Percentiles rank a stretch among this genome's conserved stretches.
phyloP scores from a whole-genome alignment of 2,888 invertebrate genomes.

The Macropis europaea region DNA sequence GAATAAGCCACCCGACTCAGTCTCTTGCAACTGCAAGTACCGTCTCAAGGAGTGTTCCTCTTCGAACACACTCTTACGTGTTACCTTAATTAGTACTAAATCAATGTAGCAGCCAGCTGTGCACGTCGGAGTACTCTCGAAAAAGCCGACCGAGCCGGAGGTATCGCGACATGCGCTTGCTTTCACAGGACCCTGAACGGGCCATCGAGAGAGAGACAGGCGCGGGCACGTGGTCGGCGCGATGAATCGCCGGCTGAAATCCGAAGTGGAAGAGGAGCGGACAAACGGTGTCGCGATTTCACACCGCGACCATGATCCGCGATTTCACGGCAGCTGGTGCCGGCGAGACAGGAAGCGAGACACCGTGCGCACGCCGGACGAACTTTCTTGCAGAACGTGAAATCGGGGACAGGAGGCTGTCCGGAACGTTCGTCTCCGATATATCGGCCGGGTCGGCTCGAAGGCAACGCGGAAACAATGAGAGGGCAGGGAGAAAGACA shows the following conservation, averaged over 20 bases:
- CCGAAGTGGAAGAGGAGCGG: constrained; percentile 47
- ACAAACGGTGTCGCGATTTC: constrained; percentile 68
- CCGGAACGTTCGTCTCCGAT: constrained; percentile 30
- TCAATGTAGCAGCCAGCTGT: too few species aligned
- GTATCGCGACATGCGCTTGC: too few species aligned
- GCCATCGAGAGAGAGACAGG: too few species aligned
- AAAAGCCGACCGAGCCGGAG: too few species aligned
- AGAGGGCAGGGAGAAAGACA: neutral
- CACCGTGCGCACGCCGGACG: constrained; percentile 57
- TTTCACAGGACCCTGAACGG: too few species aligned
- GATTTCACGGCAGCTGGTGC: constrained; percentile 66
- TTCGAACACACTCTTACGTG: too few species aligned
- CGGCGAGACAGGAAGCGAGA: constrained; percentile 69
- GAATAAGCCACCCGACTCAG: too few species aligned
- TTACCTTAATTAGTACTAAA: too few species aligned
- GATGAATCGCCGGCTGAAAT: constrained; percentile 42
- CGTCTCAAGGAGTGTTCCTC: too few species aligned
- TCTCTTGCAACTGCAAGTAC: too few species aligned
- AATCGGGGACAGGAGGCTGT: constrained; percentile 61
- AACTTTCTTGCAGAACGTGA: constrained; percentile 70
- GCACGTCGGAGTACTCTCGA: too few species aligned
- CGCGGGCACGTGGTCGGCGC: constrained; percentile 19
- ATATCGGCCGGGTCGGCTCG: neutral
- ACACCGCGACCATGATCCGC: constrained; percentile 66
- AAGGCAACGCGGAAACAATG: constrained; percentile 33